phyloP scores from a whole-genome alignment of 1,140 invertebrate genomes.

The Epicauta chinensis region DNA sequence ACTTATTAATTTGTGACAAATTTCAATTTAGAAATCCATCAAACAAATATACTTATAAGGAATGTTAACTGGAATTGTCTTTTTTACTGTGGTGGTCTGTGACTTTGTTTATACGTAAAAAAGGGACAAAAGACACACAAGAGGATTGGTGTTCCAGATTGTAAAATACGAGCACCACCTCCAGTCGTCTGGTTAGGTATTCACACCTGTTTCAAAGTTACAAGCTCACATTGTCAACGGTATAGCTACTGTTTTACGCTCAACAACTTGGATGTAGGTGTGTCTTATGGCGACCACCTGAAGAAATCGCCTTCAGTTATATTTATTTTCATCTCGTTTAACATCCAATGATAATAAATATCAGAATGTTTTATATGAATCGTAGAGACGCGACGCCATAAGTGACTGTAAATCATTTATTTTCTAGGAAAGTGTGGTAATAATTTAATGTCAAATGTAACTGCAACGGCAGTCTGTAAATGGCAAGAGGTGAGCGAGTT shows the following conservation, averaged over 20 bases:
- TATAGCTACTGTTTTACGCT: constrained; percentile 17
- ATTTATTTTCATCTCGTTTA: not conserved
- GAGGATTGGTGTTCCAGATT: too few species aligned
- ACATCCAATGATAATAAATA: constrained; percentile 2
- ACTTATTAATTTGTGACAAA: too few species aligned
- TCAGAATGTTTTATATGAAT: constrained; percentile 1
- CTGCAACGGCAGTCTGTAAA: constrained; percentile 35
- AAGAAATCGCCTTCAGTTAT: constrained; percentile 5
- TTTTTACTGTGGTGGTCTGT: too few species aligned
- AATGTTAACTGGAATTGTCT: too few species aligned
- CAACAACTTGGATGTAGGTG: constrained; percentile 8
- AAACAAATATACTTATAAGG: too few species aligned
- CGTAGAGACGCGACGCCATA: constrained; percentile 3
- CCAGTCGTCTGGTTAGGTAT: too few species aligned
- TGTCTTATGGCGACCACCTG: constrained; percentile 9
- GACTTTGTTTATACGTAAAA: too few species aligned
- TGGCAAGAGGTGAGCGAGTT: constrained; percentile 32
- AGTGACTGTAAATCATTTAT: constrained; percentile 28
- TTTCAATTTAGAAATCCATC: too few species aligned
- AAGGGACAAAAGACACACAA: too few species aligned
- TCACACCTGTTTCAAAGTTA: constrained; percentile 22
- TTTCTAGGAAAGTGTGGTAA: constrained; percentile 26
- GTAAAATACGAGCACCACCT: too few species aligned
- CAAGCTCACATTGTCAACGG: constrained; percentile 20
- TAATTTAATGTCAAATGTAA: constrained; percentile 31